Base-by-base conservation (phyloP, 2,888 invertebrate species). In the Lasius platythorax region DNA sequence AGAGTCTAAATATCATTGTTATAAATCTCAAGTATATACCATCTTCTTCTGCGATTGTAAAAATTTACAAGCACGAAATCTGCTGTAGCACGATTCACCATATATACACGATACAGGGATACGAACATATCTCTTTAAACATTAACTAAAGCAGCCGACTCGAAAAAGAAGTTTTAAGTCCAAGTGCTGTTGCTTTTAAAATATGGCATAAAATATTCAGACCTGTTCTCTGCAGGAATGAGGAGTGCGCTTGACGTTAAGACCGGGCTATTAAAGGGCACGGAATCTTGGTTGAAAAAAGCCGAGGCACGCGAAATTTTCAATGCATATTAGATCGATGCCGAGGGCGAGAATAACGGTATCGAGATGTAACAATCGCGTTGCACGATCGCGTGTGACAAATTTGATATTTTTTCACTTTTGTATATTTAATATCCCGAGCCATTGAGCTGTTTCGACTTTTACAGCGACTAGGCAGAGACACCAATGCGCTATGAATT, bases 181-280 rank as follows among this genome's bases (percentile, higher is more conserved):
- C 84, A 58, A 37, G 61, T 73, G 37, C 66, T 70, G 82, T 56
- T 73, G 84, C 84, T 78, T 85, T 88, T 82, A 88, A 89, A 88
- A 83, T 76, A 83, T 73, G 70, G 82, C 87, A 85, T 90, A 84
- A 89, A 90, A 86, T 87, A 88, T 89, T 89, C 90, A 90, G 84
- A 73, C 82, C 83, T 87, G 89, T 86, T 85, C 84, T 86, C 84
- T 73, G 64, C 89, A 87, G 89, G 58, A 81, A 50, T 82, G 76
- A 78, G 82, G 76, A 82, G 83, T 89, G 90, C 58, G 74, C 81
- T 83, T 86, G 90, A 90, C 88, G 86, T 87, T 85, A 90, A 90
- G 87, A 87, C 86, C 82, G 81, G 66, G 46, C 89, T 81, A 87
- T 89, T 89, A 90, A 87, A 86, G 66, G 81, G 88, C 68, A 85